Conservation (phyloP, 2,888 invertebrate species). For the Drosophila neonasuta region DNA sequence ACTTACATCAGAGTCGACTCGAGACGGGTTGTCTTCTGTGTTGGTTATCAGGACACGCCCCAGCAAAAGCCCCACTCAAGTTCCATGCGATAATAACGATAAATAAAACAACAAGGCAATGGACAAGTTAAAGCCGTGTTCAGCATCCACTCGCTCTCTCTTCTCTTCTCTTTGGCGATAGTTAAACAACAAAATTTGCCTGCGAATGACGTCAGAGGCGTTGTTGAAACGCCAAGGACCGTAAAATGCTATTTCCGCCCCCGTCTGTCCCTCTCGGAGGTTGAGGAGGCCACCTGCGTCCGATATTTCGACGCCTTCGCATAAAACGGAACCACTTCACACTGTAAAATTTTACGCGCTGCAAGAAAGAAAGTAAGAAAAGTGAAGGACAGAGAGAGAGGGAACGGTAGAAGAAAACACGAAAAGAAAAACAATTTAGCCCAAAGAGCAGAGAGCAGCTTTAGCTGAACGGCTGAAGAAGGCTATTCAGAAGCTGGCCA, state of each 20-base stretch:
- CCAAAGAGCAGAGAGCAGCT: constrained; percentile 16
- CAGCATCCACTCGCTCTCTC: neutral
- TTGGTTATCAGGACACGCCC: constrained; percentile 58
- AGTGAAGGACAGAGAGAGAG: neutral
- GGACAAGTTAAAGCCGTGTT: constrained; percentile 44
- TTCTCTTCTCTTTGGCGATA: constrained; percentile 11
- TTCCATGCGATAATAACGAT: constrained; percentile 62
- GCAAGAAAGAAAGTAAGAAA: constrained; percentile 11
- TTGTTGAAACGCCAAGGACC: constrained; percentile 5
- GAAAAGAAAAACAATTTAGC: constrained; percentile 35
- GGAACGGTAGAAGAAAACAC: neutral
- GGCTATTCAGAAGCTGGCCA: constrained; percentile 37
- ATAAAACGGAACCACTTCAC: constrained; percentile 40
- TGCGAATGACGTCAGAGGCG: constrained; percentile 61
- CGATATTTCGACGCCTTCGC: constrained; percentile 41
- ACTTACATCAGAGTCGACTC: constrained; percentile 45
- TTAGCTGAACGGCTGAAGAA: constrained; percentile 5
- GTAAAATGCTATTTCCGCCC: constrained; percentile 23
- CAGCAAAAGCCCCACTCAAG: constrained; percentile 47
- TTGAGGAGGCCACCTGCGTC: constrained; percentile 48
- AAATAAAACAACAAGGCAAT: constrained; percentile 46
- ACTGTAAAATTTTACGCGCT: constrained; percentile 55
- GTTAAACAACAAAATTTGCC: constrained; percentile 61
- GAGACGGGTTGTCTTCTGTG: neutral
- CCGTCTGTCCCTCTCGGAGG: neutral